Base-by-base conservation (phyloP, 2,797 vertebrate genomes). In the Astyanax mexicanus region DNA sequence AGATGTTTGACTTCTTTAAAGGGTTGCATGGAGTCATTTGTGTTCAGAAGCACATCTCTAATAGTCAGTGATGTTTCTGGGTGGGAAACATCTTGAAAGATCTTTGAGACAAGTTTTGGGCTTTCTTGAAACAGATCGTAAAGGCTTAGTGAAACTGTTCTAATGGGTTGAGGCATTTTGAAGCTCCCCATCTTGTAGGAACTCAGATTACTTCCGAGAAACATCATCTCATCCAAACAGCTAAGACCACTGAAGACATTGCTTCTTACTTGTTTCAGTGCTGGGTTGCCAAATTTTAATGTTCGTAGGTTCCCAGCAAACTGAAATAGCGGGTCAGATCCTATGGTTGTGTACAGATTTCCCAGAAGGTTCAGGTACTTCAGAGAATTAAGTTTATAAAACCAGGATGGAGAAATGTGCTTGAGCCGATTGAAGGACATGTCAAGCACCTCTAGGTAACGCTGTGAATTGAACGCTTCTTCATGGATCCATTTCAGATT, bases 381-480 rank as follows among this genome's bases (percentile, higher is more conserved):
- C 27, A 95, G 87, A 0, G 86, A 89, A 9, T 75, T 77, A 35
- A 95, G 90, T 0, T 78, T 47, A 21, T 21, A 67, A 84, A 95
- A 95, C 94, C 94, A 95, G 19, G 17, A 55, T 1, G 89, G 58
- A 6, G 84, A 90, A 72, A 95, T 74, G 17, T 61, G 60, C 67
- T 69, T 12, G 77, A 95, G 79, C 3, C 62, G 81, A 70, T 95
- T 95, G 37, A 79, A 68, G 0, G 94, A 94, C 70, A 95, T 87
- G 72, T 95, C 90, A 81, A 95, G 86, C 52, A 83, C 74, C 42
- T 81, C 83, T 4, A 95, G 90, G 2, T 76, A 69, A 27, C 12
- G 12, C 49, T 80, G 80, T 10, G 70, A 77, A 8, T 38, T 10
- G 12, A 85, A 83, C 1, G 81, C 79, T 3, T 73, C 40, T 1